Base-by-base conservation (phyloP, 2,797 vertebrate species). In the Melanotaenia boesemani region DNA sequence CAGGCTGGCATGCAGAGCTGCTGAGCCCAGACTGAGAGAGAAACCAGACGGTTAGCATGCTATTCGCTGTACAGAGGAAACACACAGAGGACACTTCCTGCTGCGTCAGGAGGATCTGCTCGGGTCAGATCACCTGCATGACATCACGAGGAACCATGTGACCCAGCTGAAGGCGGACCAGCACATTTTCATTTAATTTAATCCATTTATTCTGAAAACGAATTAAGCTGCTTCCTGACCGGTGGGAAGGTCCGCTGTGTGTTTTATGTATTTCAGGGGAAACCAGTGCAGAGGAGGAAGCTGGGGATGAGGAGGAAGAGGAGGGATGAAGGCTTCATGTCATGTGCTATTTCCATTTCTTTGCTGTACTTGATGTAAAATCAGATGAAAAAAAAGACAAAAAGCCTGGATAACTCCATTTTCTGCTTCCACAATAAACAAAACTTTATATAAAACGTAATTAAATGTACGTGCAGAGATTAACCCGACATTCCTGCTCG, bases 21-120 rank as follows among this genome's bases (percentile, higher is more conserved):
- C 83, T 90, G 86, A 81, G 83, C 90, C 89, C 86, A 90, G 65
- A 90, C 90, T 91, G 87, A 74, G 86, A 86, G 82, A 91, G 74
- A 88, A 79, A 87, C 63, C 37, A 86, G 11, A 80, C 30, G 0
- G 83, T 90, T 88, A 89, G 80, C 78, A 63, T 71, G 68, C 67
- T 73, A 1, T 16, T n/a, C 54, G 52, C 6, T 18, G 61, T 6
- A 63, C 37, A 44, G 3, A 54, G 2, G 26, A 18, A 24, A 5
- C 34, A 57, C 28, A 60, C 5, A 37, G 10, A 20, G 13, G 26
- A 52, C 34, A 7, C 0, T 5, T 44, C 5, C 69, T 0, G 41
- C 24, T 10, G 46, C 37, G 63, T 34, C 67, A 75, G 9, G 46
- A 76, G 56, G 30, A 26, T 26, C 26, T 26, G 26, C 26, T 26